Evolutionary conservation across 2,888 invertebrate species (phyloP).

Genomic region (Polia nebulosa): DNA sequence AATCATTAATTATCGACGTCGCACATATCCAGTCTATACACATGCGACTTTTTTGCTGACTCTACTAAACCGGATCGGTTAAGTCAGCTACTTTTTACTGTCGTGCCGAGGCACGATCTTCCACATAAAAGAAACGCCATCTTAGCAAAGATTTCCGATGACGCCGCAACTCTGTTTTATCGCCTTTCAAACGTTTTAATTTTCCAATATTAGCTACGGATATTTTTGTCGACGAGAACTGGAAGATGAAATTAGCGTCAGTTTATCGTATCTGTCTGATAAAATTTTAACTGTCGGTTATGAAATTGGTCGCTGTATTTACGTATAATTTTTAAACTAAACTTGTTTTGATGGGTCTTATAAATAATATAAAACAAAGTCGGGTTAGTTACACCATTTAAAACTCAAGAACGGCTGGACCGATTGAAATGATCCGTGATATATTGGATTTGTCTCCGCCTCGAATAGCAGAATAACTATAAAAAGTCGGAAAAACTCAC

Average conservation of each 20-base stretch:
- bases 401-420: no score
- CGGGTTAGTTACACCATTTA: no score
- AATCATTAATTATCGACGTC: conserved; percentile 55
- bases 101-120: conserved; percentile 67
- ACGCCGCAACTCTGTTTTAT: conserved; percentile 64
- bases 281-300: conserved; percentile 8
- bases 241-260: conserved; percentile 27
- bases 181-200: conserved; percentile 56
- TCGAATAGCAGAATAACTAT: no score
- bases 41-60: conserved; percentile 63
- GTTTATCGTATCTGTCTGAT: background rate
- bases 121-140: conserved; percentile 72
- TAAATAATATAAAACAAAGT: no score
- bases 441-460: no score
- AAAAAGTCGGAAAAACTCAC: no score
- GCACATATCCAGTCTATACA: conserved; percentile 52
- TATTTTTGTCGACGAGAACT: conserved; percentile 36
- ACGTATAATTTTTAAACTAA: background rate
- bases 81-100: conserved; percentile 72
- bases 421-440: no score
- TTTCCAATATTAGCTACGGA: conserved; percentile 44
- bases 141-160: conserved; percentile 68
- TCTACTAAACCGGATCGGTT: conserved; percentile 66
- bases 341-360: background rate
- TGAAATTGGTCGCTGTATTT: conserved; percentile 1